phyloP scores from a whole-genome alignment of 2,113 vertebrate species.

The Calonectris borealis region DNA sequence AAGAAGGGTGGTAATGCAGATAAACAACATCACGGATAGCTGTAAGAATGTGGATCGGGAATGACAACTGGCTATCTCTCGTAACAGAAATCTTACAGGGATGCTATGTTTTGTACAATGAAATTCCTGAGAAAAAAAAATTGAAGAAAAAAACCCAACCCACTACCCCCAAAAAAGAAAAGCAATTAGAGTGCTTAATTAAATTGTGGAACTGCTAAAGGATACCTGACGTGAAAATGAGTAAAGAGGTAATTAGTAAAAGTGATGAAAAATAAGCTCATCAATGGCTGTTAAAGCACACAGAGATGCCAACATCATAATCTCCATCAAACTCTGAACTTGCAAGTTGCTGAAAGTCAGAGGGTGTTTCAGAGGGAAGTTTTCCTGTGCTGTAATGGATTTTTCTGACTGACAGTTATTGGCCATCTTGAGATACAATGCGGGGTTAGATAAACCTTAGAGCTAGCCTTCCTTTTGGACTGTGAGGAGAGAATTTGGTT shows the following conservation, averaged over 20 bases:
- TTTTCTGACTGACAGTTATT: not conserved
- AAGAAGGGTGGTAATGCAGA: not conserved
- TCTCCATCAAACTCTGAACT: fast-evolving
- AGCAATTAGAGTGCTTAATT: too few species aligned
- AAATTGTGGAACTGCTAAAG: not conserved
- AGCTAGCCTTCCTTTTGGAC: not conserved
- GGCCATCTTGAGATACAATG: fast-evolving
- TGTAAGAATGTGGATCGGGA: not conserved
- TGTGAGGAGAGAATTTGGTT: not conserved
- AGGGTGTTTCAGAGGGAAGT: not conserved
- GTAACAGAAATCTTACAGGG: not conserved
- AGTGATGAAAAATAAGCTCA: not conserved
- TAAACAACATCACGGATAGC: not conserved
- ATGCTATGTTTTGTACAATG: not conserved
- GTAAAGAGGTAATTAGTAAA: not conserved
- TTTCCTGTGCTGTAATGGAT: fast-evolving
- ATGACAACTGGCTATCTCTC: fast-evolving
- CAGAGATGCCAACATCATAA: not conserved
- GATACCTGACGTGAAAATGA: too few species aligned
- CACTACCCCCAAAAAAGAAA: not conserved
- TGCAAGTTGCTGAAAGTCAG: not conserved
- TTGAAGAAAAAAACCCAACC: fast-evolving
- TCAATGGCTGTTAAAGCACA: not conserved
- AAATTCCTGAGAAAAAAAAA: not conserved
- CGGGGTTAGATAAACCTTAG: not conserved